These are phyloP conservation scores for Yasuhikotakia modesta DNA, from an alignment of 2,797 vertebrate genomes.

Conservation along the genomic window DNA sequence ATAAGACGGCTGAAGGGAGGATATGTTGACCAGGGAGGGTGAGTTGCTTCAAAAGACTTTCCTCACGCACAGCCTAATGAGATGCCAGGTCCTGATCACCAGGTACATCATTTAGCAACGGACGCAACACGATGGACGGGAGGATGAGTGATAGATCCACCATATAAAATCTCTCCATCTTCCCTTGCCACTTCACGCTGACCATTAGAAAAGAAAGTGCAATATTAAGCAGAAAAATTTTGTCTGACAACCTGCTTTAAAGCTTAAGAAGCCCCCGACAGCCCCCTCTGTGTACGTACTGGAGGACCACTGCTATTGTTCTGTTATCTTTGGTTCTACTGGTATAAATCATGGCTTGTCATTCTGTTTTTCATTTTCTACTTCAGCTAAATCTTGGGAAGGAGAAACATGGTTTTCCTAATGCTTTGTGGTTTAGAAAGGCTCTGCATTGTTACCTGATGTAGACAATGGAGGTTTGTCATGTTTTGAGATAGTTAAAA, in stretches of 20 bases:
- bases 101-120: conserved; percentile 9
- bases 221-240: conserved; percentile 47
- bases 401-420: conserved; percentile 63
- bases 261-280: conserved; percentile 50
- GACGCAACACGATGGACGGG: background rate
- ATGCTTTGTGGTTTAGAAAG: conserved; percentile 70
- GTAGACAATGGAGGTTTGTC: conserved; percentile 72
- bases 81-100: conserved; percentile 22
- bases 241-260: conserved; percentile 32
- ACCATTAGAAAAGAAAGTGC: conserved; percentile 41
- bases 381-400: conserved; percentile 59
- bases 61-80: conserved; percentile 25
- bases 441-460: conserved; percentile 71
- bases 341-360: conserved; percentile 73
- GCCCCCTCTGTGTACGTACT: conserved; percentile 64
- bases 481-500: conserved; percentile 64
- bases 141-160: conserved; percentile 6
- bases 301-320: conserved; percentile 72
- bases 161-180: conserved; percentile 5
- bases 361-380: conserved; percentile 58
- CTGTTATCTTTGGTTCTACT: conserved; percentile 65
- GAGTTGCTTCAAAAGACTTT: conserved; percentile 26
- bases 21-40: conserved; percentile 66
- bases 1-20: conserved; percentile 71
- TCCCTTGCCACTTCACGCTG: conserved; percentile 3